Conservation (phyloP, 1,140 invertebrate genomes). For the Panagrolaimus sp. region DNA sequence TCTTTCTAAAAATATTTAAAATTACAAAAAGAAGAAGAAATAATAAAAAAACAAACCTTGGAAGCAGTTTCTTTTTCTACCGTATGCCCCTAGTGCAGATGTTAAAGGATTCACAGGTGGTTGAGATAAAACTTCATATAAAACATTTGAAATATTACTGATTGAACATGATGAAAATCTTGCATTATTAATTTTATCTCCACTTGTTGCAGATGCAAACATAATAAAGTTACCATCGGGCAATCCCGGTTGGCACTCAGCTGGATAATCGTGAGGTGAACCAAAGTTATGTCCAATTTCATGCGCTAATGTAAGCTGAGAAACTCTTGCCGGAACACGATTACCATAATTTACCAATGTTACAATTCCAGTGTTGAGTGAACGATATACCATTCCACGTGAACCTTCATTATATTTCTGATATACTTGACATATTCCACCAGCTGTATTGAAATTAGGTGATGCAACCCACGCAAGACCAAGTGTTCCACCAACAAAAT, state of each 20-base stretch:
- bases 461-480: conserved; percentile 97
- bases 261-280: conserved; percentile 92
- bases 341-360: conserved; percentile 98
- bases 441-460: conserved; percentile 73
- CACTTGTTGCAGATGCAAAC: conserved; percentile 90
- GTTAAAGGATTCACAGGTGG: conserved; percentile 48
- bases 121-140: conserved; percentile 66
- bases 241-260: conserved; percentile 80
- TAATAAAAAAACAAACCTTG: conserved; percentile 61
- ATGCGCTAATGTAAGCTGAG: conserved; percentile 91
- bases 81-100: conserved; percentile 48
- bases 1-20: conserved; percentile 65
- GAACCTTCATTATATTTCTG: conserved; percentile 92
- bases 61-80: conserved; percentile 93
- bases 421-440: conserved; percentile 96
- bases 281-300: conserved; percentile 99
- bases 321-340: conserved; percentile 88
- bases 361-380: conserved; percentile 96
- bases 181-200: conserved; percentile 85
- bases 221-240: conserved; percentile 93
- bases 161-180: conserved; percentile 87
- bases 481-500: conserved; percentile 89
- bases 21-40: conserved; percentile 25
- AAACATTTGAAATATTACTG: conserved; percentile 85
- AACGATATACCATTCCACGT: conserved; percentile 83